phyloP scores from a whole-genome alignment of 2,113 vertebrate genomes.

The Hippolais icterina region DNA sequence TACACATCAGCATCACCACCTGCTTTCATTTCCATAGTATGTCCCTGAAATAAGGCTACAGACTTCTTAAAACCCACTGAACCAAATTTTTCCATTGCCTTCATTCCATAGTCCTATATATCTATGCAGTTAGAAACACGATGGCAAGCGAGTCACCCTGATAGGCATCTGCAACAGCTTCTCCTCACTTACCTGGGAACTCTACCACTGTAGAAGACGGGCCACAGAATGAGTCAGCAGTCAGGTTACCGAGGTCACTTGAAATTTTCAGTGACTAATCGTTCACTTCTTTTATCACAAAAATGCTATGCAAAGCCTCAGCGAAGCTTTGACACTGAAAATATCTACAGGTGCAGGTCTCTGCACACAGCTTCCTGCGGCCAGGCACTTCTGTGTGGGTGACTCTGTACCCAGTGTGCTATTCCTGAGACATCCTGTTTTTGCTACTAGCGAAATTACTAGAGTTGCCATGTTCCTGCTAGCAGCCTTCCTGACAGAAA shows the following conservation, averaged over 20 bases:
- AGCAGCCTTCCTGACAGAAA: constrained; percentile 10
- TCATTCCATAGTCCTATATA: accelerated
- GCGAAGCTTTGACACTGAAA: not conserved
- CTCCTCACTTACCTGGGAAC: not conserved
- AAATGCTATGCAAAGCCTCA: not conserved
- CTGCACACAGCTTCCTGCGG: not conserved
- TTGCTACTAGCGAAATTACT: not conserved
- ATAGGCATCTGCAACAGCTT: not conserved
- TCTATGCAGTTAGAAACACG: not conserved
- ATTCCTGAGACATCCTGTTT: constrained; percentile 19
- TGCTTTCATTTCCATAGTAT: not conserved
- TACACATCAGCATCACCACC: not conserved
- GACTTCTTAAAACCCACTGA: not conserved
- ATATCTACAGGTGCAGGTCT: not conserved
- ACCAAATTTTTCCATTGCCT: not conserved
- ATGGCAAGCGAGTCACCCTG: not conserved
- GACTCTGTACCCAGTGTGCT: not conserved
- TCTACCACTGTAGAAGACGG: not conserved
- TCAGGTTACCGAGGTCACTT: not conserved
- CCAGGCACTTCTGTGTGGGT: not conserved
- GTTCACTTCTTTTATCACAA: not conserved
- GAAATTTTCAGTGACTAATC: not conserved
- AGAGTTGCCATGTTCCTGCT: not conserved
- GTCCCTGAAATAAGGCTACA: not conserved
- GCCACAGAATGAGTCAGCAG: not conserved